Percentiles rank a stretch among this genome's conserved stretches.
phyloP scores from a whole-genome alignment of 2,888 invertebrate species.

The Mechanitis mazaeus region DNA sequence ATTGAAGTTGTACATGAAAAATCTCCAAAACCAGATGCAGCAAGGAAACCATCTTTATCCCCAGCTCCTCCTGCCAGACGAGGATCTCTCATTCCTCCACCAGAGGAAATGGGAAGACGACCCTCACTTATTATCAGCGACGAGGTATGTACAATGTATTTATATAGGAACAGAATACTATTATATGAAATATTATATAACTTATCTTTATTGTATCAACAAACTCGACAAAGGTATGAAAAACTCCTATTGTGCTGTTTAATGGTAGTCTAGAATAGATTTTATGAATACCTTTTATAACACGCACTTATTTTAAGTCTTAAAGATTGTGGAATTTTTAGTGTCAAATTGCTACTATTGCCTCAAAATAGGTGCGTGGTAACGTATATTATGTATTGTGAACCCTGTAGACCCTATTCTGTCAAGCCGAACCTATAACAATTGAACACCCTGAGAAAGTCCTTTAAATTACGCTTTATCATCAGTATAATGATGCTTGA shows the following conservation, averaged over 20 bases:
- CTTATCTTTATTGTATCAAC: conserved; percentile 31
- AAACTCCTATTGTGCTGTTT: conserved; percentile 51
- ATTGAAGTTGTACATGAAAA: conserved; percentile 92
- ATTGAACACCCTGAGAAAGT: conserved; percentile 49
- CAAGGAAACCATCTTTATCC: conserved; percentile 84
- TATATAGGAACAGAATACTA: conserved; percentile 7
- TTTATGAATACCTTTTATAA: conserved; percentile 22
- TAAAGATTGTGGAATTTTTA: background rate
- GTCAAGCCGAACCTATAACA: conserved; percentile 75
- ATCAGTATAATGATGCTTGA: conserved; percentile 59
- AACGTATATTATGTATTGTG: conserved; percentile 23
- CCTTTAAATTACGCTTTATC: conserved; percentile 53
- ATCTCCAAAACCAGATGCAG: conserved; percentile 79
- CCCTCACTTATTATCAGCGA: conserved; percentile 95
- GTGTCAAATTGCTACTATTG: conserved; percentile 7
- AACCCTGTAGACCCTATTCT: conserved; percentile 67
- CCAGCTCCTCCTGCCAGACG: conserved; percentile 77
- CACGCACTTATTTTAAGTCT: conserved; percentile 24
- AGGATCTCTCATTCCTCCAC: conserved; percentile 92
- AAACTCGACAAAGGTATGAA: conserved; percentile 52
- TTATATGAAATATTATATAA: conserved; percentile 14
- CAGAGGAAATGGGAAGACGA: conserved; percentile 89
- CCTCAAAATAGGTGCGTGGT: conserved; percentile 26
- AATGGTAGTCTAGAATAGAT: conserved; percentile 37
- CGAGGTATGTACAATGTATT: conserved; percentile 82